A percentile compares a stretch with the other conserved stretches of the same genome.
These are phyloP conservation scores for Gymnogyps californianus DNA, from an alignment of 2,113 vertebrate species.

Conservation along the genomic window DNA sequence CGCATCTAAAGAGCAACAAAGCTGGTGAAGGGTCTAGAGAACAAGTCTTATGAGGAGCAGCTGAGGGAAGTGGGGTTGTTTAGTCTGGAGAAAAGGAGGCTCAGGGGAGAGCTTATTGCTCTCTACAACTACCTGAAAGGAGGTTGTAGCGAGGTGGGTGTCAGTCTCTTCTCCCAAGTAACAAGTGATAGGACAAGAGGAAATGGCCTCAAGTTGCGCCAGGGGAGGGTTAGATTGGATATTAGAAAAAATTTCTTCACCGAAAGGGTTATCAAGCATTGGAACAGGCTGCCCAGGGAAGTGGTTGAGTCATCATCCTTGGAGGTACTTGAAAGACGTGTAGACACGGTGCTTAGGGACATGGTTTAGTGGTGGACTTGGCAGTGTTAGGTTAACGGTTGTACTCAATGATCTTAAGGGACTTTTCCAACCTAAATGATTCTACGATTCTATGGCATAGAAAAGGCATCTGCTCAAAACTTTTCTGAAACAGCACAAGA, in stretches of 20 bases:
- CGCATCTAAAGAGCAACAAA: background rate
- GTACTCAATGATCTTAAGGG: background rate
- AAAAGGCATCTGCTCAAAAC: background rate
- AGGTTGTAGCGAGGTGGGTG: background rate
- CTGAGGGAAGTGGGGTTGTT: background rate
- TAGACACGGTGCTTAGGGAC: background rate
- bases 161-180: background rate
- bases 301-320: background rate
- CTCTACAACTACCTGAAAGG: background rate
- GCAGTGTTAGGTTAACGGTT: background rate
- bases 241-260: background rate
- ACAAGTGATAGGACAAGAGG: background rate
- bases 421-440: background rate
- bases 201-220: background rate
- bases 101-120: background rate
- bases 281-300: background rate
- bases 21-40: background rate
- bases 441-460: background rate
- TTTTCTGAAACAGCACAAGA: background rate
- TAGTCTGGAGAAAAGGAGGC: background rate
- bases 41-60: background rate
- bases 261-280: background rate
- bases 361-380: background rate
- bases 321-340: background rate
- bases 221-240: background rate